Evolutionary conservation across 2,113 vertebrate species (phyloP), one percentile per base, ranked within the genome.

Genomic region (Progne subis): DNA sequence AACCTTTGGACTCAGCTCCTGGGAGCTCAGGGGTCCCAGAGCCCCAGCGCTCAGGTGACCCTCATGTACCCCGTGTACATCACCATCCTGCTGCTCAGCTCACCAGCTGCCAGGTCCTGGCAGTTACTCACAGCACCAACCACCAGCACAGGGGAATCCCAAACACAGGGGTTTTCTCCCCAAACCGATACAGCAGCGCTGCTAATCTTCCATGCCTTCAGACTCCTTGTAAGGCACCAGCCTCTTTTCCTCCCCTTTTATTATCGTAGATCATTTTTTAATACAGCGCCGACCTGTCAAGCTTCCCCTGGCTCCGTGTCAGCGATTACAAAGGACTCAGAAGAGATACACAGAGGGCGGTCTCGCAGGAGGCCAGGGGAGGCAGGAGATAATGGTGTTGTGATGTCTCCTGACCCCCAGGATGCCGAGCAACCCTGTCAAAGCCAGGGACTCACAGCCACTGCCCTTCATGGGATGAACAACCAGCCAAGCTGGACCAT

Each of bases 61-160:
- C 37, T 7, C 17, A 18, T 0, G 6, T 14, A 23, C 8, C 18
- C 28, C 0, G 0, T 0, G 2, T 3, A 11, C 9, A 1, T n/a
- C 18, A 2, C 14, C 43, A 11, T 31, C 17, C 75, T 37, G 29
- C 83, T 21, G 5, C 70, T 60, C 32, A 5, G 12, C 69, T 52
- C 47, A 0, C 25, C 0, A 2, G 4, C 2, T n/a, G 6, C 21
- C 50, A 1, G 21, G 32, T 55, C 76, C 55, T 28, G 72, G 52
- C 1, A 11, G 12, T 5, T 47, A 0, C 6, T 31, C 34, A 5
- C 1, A 0, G 14, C 23, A n/a, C 31, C 50, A 18, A 12, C 9
- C 2, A 0, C 32, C 7, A 1, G 0, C 10, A 24, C 24, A 7
- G n/a, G 43, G 32, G 43, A 39, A 69, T 12, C 41, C 28, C 25